Evolutionary conservation across 1,140 invertebrate genomes (phyloP), one percentile per base, ranked within the genome.

Genomic region (Danaus plexippus): DNA sequence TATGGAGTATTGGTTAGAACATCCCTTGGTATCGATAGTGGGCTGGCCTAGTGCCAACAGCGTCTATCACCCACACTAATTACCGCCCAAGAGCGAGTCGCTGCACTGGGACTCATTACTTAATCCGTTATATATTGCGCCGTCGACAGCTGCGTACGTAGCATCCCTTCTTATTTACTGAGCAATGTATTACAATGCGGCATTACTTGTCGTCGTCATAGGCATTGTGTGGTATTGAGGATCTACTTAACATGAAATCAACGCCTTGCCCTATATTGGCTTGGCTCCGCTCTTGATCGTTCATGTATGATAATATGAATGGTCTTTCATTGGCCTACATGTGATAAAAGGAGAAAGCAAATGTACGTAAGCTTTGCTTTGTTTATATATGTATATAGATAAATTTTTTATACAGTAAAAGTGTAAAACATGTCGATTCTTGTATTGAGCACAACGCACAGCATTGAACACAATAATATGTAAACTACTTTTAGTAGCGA

Each of bases 1-100:
- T 68, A 68, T 68, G 63, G 65, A 61, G 61, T 68, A 65, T 62
- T 54, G 62, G 56, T 53, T 51, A 43, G 54, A 46, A 43, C 63
- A 61, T 61, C 60, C 60, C 59, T 62, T 50, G 49, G 53, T 64
- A 61, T 66, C 57, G 64, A 50, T 63, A 57, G 49, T 49, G 47
- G 18, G 46, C 60, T 68, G 66, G 66, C 57, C 66, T 61, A 48
- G 18, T 60, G 66, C 66, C 66, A 68, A 58, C 60, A 45, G 51
- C 54, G 49, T 64, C 54, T 64, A 65, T 52, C 59, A 63, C 51
- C 52, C 44, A 41, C 54, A 54, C 56, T 66, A 66, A 68, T 63
- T 65, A 66, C 58, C 45, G 58, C 18, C 55, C 63, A 63, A 68
- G 61, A 65, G 55, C 50, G 52, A 47, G 18, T 42, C 52, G 48